Conservation (phyloP, 2,113 vertebrate species). For the Entelurus aequoreus region DNA sequence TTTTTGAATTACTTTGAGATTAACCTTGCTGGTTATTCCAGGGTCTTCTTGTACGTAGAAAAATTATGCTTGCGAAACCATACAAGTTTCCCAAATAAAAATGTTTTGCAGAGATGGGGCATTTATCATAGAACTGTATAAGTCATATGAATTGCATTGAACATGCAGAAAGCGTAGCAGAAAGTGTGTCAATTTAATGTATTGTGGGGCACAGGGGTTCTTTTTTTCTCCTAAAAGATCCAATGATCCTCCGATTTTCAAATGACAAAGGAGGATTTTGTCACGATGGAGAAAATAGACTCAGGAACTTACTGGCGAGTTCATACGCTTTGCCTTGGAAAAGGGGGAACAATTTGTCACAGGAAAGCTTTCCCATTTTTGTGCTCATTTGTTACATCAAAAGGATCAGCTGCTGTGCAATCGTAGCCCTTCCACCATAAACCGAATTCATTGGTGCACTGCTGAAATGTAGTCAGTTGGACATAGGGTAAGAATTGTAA, state of each 20-base stretch:
- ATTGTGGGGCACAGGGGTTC: slow-evolving; percentile 24
- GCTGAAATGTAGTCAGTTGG: slow-evolving; percentile 17
- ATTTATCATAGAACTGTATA: slow-evolving; percentile 64
- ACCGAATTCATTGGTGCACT: slow-evolving; percentile 42
- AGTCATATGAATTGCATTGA: slow-evolving; percentile 51
- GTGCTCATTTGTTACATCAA: slow-evolving; percentile 55
- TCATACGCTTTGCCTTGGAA: slow-evolving; percentile 23
- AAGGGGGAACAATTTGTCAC: slow-evolving; percentile 41
- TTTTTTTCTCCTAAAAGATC: slow-evolving; percentile 20
- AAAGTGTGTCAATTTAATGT: slow-evolving; percentile 57
- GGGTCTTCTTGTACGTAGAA: slow-evolving; percentile 39
- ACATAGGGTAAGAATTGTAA: no score
- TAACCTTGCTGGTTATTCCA: slow-evolving; percentile 34
- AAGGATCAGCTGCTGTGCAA: slow-evolving; percentile 37
- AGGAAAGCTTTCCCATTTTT: slow-evolving; percentile 34
- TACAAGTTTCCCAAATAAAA: slow-evolving; percentile 46
- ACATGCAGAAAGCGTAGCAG: slow-evolving; percentile 31
- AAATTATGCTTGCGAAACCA: slow-evolving; percentile 46
- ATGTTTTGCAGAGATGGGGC: slow-evolving; percentile 50
- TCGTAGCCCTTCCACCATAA: slow-evolving; percentile 36
- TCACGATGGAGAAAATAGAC: slow-evolving; percentile 38
- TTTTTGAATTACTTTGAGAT: no score
- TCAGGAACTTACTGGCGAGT: slow-evolving; percentile 34
- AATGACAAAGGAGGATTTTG: slow-evolving; percentile 44
- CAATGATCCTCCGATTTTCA: slow-evolving; percentile 26